Conservation (phyloP, 2,113 vertebrate genomes). For the Canis aureus region DNA sequence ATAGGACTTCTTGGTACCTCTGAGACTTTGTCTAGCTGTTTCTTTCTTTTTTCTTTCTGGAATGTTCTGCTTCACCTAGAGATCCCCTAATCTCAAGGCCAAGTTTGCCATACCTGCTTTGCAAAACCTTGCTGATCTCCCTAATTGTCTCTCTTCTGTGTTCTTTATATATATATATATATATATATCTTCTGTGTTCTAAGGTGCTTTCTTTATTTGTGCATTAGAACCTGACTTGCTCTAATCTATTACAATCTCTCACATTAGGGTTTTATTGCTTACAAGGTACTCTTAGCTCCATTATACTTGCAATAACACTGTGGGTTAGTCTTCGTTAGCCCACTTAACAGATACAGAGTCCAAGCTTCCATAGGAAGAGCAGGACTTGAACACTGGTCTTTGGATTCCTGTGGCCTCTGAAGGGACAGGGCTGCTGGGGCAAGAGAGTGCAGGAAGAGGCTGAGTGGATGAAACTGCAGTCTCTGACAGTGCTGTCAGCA, state of each 20-base stretch:
- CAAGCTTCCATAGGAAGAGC: neutral
- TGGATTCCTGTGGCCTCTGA: neutral
- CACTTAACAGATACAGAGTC: slow-evolving; percentile 5
- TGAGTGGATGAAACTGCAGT: neutral
- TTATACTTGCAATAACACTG: neutral
- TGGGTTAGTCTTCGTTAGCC: neutral
- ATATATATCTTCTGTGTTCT: neutral
- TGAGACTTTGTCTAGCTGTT: neutral
- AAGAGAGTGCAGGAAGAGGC: neutral
- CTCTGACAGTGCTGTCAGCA: neutral
- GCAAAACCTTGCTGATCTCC: neutral
- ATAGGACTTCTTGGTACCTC: neutral
- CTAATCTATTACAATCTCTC: neutral
- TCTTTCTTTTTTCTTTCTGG: neutral
- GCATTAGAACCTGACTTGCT: neutral
- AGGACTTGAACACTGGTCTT: neutral
- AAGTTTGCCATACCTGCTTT: neutral
- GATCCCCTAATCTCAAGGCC: neutral
- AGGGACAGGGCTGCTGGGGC: neutral
- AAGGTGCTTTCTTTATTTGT: neutral
- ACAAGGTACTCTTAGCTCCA: neutral
- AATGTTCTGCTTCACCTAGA: neutral
- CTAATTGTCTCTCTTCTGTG: neutral
- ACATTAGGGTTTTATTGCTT: neutral
- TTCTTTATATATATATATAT: no score